phyloP scores from a whole-genome alignment of 2,888 invertebrate species.

The Rambutsinella grinnellia region DNA sequence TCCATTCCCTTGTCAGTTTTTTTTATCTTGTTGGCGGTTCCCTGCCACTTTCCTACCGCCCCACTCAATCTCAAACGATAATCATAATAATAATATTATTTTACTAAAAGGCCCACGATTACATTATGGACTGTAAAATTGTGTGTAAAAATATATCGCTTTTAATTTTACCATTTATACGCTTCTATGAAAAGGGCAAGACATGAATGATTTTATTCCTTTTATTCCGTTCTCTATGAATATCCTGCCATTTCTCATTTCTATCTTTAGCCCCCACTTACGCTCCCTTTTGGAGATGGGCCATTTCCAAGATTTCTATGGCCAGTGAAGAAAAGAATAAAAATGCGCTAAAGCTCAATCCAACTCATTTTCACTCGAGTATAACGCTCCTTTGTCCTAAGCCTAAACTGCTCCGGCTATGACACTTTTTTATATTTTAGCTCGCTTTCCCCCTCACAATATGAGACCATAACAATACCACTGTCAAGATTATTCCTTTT shows the following conservation, averaged over 20 bases:
- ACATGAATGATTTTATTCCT: neutral
- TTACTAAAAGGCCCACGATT: constrained; percentile 9
- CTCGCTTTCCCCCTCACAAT: too few species aligned
- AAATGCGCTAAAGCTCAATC: too few species aligned
- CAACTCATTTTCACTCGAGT: constrained; percentile 27
- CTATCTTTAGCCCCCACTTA: constrained; percentile 2
- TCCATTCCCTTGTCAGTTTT: neutral
- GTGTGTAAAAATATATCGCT: constrained; percentile 13
- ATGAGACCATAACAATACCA: too few species aligned
- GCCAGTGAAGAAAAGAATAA: constrained; percentile 13
- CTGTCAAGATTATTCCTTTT: too few species aligned
- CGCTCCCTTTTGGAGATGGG: constrained; percentile 35
- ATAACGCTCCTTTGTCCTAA: too few species aligned
- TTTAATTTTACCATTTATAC: constrained; percentile 16
- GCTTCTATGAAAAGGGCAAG: neutral
- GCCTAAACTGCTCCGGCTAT: too few species aligned
- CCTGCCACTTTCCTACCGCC: neutral
- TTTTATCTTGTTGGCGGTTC: neutral
- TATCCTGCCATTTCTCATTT: constrained; percentile 10
- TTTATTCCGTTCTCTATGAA: constrained; percentile 1
- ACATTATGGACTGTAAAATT: constrained; percentile 36
- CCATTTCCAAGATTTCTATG: constrained; percentile 30
- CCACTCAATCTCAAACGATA: constrained; percentile 23
- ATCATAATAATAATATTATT: constrained; percentile 40
- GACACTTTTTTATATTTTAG: too few species aligned